Evolutionary conservation across 1,140 invertebrate genomes (phyloP).

Genomic region (Helicoverpa armigera): DNA sequence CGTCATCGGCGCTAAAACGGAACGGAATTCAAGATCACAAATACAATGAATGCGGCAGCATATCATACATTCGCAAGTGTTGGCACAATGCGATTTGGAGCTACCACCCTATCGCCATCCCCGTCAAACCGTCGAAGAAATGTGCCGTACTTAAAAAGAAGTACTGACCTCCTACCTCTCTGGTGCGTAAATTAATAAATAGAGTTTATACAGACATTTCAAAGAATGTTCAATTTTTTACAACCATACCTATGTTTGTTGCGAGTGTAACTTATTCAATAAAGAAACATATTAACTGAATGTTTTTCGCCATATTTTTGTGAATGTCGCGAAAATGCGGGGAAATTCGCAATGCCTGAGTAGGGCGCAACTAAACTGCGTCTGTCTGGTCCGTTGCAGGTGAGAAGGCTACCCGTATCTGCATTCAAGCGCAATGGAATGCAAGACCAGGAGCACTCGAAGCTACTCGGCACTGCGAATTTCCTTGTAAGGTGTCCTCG

Average conservation of each 20-base stretch:
- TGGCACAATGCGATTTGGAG: conserved; percentile 70
- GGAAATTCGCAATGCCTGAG: conserved; percentile 40
- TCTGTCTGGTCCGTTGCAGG: conserved; percentile 77
- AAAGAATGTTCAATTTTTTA: conserved; percentile 8
- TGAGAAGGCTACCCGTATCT: conserved; percentile 73
- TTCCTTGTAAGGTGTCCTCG: conserved; percentile 72
- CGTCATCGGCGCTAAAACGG: conserved; percentile 76
- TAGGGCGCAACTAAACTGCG: conserved; percentile 57
- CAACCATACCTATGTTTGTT: neutral
- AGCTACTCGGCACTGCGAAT: conserved; percentile 72
- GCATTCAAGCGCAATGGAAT: conserved; percentile 82
- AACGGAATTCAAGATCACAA: conserved; percentile 81
- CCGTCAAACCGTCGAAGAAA: conserved; percentile 76
- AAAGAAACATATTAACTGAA: no score
- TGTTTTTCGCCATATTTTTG: neutral
- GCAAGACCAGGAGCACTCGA: conserved; percentile 80
- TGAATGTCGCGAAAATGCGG: conserved; percentile 16
- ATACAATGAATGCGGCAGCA: conserved; percentile 73
- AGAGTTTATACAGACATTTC: neutral
- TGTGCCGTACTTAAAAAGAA: conserved; percentile 68
- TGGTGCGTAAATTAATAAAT: conserved; percentile 63
- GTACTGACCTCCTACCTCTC: conserved; percentile 52
- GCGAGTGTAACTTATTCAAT: neutral
- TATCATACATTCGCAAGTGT: conserved; percentile 76
- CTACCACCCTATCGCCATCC: conserved; percentile 67